phyloP scores from a whole-genome alignment of 2,113 vertebrate species.

The Podarcis muralis region DNA sequence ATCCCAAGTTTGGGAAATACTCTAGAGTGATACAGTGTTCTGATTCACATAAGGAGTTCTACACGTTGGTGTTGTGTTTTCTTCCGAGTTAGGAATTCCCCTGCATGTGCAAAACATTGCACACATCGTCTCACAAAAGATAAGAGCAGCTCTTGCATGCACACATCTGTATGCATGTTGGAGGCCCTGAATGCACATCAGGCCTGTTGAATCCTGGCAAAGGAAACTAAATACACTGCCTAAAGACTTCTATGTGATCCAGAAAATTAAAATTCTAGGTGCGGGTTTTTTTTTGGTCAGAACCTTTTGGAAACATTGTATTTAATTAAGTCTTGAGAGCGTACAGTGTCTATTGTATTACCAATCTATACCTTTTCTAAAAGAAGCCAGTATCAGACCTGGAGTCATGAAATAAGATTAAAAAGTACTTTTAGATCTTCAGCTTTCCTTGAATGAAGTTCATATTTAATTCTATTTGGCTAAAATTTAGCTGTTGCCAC shows the following conservation, averaged over 20 bases:
- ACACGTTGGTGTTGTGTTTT: too few species aligned
- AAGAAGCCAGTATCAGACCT: neutral
- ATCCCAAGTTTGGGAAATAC: neutral
- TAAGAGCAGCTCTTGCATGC: neutral
- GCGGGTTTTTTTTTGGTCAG: neutral
- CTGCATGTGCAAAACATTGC: too few species aligned
- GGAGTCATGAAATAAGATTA: neutral
- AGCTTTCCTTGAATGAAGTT: neutral
- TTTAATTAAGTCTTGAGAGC: neutral
- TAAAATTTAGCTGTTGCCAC: neutral
- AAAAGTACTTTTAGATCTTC: neutral
- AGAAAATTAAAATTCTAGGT: neutral
- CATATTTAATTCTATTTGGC: neutral
- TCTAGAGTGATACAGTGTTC: neutral
- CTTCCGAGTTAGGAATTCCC: neutral
- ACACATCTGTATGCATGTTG: neutral
- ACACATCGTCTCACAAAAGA: neutral
- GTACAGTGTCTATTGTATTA: neutral
- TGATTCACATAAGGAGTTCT: neutral
- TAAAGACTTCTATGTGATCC: neutral
- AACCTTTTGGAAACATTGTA: neutral
- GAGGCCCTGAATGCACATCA: neutral
- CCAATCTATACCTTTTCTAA: neutral
- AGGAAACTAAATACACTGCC: neutral
- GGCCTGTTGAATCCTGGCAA: neutral